A percentile compares a stretch with the other conserved stretches of the same genome.
Evolutionary conservation across 2,113 vertebrate species (phyloP).

Genomic region (Nymphicus hollandicus): DNA sequence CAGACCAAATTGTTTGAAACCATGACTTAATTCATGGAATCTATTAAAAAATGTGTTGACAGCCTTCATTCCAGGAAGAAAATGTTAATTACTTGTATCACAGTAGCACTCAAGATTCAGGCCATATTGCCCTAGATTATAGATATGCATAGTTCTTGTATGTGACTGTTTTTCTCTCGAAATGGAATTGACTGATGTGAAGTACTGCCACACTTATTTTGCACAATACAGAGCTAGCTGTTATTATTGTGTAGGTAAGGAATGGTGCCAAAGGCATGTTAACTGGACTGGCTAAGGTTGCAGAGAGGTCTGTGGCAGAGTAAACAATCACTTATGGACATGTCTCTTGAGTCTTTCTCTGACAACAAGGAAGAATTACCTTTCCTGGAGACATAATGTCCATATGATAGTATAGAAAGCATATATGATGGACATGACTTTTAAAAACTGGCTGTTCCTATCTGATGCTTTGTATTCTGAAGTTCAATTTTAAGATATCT

Average conservation of each 20-base stretch:
- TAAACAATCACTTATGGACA: background rate
- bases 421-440: background rate
- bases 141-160: conserved; percentile 64
- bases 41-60: conserved; percentile 69
- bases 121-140: conserved; percentile 69
- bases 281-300: background rate
- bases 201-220: conserved; percentile 18
- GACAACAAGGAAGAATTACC: background rate
- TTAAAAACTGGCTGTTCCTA: background rate
- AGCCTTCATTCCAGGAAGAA: conserved; percentile 71
- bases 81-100: conserved; percentile 71
- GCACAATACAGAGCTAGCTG: background rate
- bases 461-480: background rate
- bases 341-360: background rate
- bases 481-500: background rate
- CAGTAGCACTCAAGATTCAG: conserved; percentile 69
- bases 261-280: background rate
- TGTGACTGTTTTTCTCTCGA: conserved; percentile 22
- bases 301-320: background rate
- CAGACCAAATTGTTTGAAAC: conserved; percentile 67
- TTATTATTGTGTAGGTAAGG: background rate
- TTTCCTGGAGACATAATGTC: background rate
- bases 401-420: background rate
- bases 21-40: conserved; percentile 68
- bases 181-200: conserved; percentile 40